Base-by-base conservation (phyloP, 2,888 invertebrate genomes). In the Iselma pallidipennis region DNA sequence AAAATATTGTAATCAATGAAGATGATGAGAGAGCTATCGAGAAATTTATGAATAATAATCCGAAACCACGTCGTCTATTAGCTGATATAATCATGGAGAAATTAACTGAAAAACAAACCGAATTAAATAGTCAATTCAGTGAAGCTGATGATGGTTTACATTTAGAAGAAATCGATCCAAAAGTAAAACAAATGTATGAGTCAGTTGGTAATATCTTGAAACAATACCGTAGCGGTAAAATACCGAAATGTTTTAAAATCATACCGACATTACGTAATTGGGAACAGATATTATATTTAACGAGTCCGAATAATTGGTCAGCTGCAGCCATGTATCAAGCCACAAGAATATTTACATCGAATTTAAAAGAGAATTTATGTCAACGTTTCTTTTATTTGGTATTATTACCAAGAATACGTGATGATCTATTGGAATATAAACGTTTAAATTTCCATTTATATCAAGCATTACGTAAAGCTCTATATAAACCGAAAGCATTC, bases 201-300 rank as follows among this genome's bases (percentile, higher is more conserved):
- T 94, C 94, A 57, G 95, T 98, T 0, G 84, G 92, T 68, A 90
- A 94, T 80, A 92, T 98, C 2, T 84, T 99, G 72, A 84, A 86
- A 68, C 91, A 90, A 71, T 99, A 98, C 80, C 87, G 98, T 65
- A 95, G 94, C 78, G 99, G 99, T 23, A 97, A 96, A 83, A 83
- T 99, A 31, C 99, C 99, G 0, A 98, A 99, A 81, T 96, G 98
- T 1, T 98, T 99, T 80, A 99, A 99, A 86, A 90, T 97, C 76
- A 89, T 99, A 65, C 98, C 98, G 2, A 90, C 90, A 78, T 84
- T 98, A 59, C 86, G 87, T 60, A 96, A 97, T 81, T 98, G 98
- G 98, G 97, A 97, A 78, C 95, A 96, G 81, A 88, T 95, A 71
- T 81, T 95, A 21, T 91, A 91, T 70, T 85, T 94, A 19, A 75